Percentiles rank a stretch among this genome's conserved stretches.
Evolutionary conservation across 2,888 invertebrate genomes (phyloP).

Genomic region (Folsomia manolachei): DNA sequence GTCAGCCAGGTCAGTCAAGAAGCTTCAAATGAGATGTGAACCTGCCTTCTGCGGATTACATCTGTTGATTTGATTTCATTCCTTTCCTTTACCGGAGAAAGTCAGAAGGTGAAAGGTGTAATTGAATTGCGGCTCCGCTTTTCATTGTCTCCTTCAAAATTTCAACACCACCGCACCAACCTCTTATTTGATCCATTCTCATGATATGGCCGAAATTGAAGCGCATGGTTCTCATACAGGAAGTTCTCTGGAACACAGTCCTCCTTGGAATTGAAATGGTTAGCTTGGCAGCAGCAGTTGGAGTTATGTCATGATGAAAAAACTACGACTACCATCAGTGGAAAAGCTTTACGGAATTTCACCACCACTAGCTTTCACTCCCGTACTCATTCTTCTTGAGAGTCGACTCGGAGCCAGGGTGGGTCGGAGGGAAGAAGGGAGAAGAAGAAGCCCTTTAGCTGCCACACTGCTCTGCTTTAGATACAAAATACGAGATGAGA

Average conservation of each 20-base stretch:
- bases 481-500: no score
- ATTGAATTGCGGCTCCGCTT: neutral
- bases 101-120: neutral
- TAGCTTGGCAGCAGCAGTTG: no score
- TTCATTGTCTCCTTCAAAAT: neutral
- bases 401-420: slow-evolving; percentile 14
- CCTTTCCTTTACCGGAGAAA: neutral
- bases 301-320: no score
- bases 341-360: neutral
- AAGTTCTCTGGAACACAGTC: no score
- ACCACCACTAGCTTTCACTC: no score
- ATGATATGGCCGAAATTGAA: slow-evolving; percentile 2
- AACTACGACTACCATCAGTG: neutral
- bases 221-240: neutral
- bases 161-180: neutral
- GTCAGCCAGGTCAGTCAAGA: no score
- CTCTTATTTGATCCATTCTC: neutral
- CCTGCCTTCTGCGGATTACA: neutral
- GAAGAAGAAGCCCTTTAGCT: neutral
- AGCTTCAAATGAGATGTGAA: neutral
- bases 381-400: neutral
- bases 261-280: no score
- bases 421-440: neutral
- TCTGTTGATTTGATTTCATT: neutral
- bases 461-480: no score